These are phyloP conservation scores for Melitaea cinxia DNA, from an alignment of 1,140 invertebrate species.

Conservation along the genomic window DNA sequence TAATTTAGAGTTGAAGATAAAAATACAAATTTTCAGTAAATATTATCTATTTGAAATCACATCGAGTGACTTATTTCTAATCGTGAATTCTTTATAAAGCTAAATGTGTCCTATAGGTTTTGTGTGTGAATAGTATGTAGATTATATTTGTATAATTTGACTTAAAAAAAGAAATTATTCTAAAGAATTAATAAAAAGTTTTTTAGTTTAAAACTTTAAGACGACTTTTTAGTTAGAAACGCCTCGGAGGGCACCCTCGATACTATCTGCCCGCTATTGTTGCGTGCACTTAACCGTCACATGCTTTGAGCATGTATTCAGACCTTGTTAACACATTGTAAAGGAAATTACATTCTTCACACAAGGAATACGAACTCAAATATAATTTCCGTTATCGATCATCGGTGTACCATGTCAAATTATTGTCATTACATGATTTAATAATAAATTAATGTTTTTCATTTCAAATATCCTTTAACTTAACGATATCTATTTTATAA, in stretches of 20 bases:
- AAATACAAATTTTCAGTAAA: too few species aligned
- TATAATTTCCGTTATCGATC: conserved; percentile 72
- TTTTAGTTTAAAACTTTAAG: conserved; percentile 29
- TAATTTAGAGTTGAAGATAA: too few species aligned
- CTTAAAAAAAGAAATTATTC: too few species aligned
- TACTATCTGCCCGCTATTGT: conserved; percentile 71
- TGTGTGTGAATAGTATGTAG: too few species aligned
- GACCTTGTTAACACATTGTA: conserved; percentile 79
- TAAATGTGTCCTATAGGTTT: too few species aligned
- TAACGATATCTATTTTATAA: too few species aligned
- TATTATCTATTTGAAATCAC: too few species aligned
- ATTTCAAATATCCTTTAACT: not conserved
- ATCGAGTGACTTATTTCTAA: too few species aligned
- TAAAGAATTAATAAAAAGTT: not conserved
- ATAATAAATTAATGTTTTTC: conserved; percentile 44
- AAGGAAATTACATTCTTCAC: conserved; percentile 79
- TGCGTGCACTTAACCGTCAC: conserved; percentile 78
- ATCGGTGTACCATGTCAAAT: conserved; percentile 66
- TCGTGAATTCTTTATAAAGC: too few species aligned
- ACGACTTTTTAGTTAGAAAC: conserved; percentile 28
- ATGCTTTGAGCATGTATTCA: conserved; percentile 62
- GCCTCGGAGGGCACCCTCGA: conserved; percentile 57
- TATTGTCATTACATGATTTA: conserved; percentile 61
- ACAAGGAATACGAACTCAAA: conserved; percentile 57
- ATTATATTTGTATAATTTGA: too few species aligned